These are phyloP conservation scores for Frieseomelitta varia DNA, from an alignment of 1,140 invertebrate species.

Conservation along the genomic window DNA sequence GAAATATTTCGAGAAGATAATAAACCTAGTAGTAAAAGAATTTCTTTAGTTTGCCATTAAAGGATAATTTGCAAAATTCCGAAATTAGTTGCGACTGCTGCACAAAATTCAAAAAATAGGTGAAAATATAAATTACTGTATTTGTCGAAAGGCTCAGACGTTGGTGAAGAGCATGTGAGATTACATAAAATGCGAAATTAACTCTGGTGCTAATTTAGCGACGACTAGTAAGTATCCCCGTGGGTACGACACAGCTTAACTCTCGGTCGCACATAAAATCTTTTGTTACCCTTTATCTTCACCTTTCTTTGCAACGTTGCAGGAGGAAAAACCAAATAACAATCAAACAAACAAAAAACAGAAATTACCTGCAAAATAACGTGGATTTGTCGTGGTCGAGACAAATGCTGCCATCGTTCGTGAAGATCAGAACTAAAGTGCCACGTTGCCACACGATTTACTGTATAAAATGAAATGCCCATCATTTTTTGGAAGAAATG, in stretches of 20 bases:
- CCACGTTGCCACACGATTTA: neutral
- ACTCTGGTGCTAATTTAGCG: slow-evolving; percentile 54
- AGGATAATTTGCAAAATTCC: neutral
- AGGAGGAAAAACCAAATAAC: neutral
- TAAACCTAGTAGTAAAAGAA: no score
- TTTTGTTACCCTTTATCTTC: slow-evolving; percentile 10
- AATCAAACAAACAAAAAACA: neutral
- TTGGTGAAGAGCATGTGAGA: neutral
- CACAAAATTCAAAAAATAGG: neutral
- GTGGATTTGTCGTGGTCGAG: neutral
- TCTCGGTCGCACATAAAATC: slow-evolving; percentile 46
- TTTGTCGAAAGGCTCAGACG: neutral
- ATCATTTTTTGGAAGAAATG: neutral
- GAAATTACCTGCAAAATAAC: slow-evolving; percentile 10
- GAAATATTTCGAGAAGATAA: no score
- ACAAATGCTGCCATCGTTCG: neutral
- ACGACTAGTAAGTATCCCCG: slow-evolving; percentile 34
- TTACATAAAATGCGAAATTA: slow-evolving; percentile 28
- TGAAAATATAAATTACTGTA: slow-evolving; percentile 21
- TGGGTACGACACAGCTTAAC: slow-evolving; percentile 36
- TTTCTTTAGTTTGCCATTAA: no score
- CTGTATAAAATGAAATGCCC: neutral
- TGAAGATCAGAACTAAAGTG: neutral
- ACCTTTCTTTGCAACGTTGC: neutral
- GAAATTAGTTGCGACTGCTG: neutral